Base-by-base conservation (phyloP, 2,888 invertebrate species). In the Adineta ricciae region DNA sequence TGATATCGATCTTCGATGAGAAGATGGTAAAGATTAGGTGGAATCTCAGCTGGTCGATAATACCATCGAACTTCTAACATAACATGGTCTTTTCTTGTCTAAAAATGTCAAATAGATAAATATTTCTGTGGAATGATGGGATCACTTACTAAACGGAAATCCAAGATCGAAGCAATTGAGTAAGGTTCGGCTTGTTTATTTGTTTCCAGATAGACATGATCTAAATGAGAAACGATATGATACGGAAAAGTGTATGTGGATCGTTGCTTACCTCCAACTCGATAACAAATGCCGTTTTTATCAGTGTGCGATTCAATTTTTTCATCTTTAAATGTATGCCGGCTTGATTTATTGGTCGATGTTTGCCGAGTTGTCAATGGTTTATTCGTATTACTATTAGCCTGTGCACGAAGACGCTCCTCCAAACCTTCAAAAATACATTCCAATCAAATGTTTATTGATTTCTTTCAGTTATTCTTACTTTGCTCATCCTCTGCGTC, bases 51-150 rank as follows among this genome's bases (percentile, higher is more conserved):
- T 50, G 91, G 91, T 72, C 92, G 89, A 88, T 92, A 92, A 88
- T 91, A 92, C 91, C 92, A 92, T 88, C 91, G 92, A 86, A 92
- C 91, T 86, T 90, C 90, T 86, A 92, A 91, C 88, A 91, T 90
- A 86, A 92, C 89, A 73, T 91, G 91, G 87, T 92, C 92, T 83
- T 92, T 89, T 88, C 92, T 92, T 86, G 91, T 91, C 92, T 92
- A 90, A 78, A 86, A 86, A 87, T 87, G 85, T 32, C 52, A 32
- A 38, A n/a, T n/a, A n/a, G n/a, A n/a, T 38, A 78, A 54, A 27
- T 21, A 52, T 24, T 50, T 36, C n/a, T n/a, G n/a, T n/a, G n/a
- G n/a, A n/a, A n/a, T n/a, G n/a, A n/a, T n/a, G n/a, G n/a, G n/a
- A 46, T 52, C 38, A 52, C 54, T 78, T 85, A 85, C 85, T 49